Percentiles rank a stretch among this genome's conserved stretches.
Evolutionary conservation across 2,888 invertebrate species (phyloP).

Genomic region (Macrosoma leucophasiata): DNA sequence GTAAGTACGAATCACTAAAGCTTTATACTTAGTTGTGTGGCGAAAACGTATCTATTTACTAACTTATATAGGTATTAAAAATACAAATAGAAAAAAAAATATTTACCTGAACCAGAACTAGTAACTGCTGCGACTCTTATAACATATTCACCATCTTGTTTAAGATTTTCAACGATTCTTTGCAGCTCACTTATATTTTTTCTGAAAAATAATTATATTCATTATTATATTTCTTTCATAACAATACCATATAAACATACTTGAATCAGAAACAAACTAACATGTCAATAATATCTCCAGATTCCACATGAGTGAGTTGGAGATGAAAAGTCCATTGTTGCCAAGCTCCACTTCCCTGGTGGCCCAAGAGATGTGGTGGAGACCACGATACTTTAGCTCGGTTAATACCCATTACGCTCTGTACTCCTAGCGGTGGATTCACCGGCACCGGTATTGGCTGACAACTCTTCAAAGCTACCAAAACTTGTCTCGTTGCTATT

Average conservation of each 20-base stretch:
- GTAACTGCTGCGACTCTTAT: constrained; percentile 89
- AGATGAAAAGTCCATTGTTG: constrained; percentile 87
- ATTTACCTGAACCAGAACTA: constrained; percentile 76
- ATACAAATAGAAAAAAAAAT: too few relatives aligned
- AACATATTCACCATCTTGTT: constrained; percentile 84
- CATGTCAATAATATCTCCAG: constrained; percentile 50
- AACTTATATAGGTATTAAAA: too few relatives aligned
- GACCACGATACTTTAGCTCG: constrained; percentile 89
- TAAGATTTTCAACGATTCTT: constrained; percentile 80
- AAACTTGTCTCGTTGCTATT: constrained; percentile 53
- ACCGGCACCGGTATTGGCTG: constrained; percentile 88
- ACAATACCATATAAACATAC: not conserved
- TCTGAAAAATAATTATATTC: constrained; percentile 39
- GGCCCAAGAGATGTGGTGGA: constrained; percentile 83
- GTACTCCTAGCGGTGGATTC: constrained; percentile 85
- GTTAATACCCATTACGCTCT: constrained; percentile 86
- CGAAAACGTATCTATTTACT: too few relatives aligned
- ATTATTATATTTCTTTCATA: too few relatives aligned
- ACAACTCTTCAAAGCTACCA: constrained; percentile 78
- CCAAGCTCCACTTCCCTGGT: constrained; percentile 82
- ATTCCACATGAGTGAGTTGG: constrained; percentile 73
- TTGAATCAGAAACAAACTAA: constrained; percentile 30
- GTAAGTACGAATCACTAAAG: too few relatives aligned
- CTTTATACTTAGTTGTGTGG: too few relatives aligned
- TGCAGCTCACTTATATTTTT: constrained; percentile 75